A percentile compares a stretch with the other conserved stretches of the same genome.
These are phyloP conservation scores for Drosophila conformis DNA, from an alignment of 2,888 invertebrate genomes.

Conservation along the genomic window DNA sequence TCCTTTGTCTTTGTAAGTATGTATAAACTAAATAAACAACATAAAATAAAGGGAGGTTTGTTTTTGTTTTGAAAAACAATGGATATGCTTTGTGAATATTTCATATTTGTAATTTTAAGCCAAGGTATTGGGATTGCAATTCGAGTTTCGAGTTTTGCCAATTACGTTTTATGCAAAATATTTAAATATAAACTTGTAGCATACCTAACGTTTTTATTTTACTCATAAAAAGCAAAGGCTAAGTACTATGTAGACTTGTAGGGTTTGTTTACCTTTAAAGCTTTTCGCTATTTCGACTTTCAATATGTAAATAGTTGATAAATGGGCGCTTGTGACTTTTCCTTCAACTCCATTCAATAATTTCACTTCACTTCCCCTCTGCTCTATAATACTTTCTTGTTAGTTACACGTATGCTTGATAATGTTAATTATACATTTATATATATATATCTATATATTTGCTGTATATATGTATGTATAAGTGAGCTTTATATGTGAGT, in stretches of 20 bases:
- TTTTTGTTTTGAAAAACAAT: slow-evolving; percentile 76
- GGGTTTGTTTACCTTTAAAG: slow-evolving; percentile 71
- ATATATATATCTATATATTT: slow-evolving; percentile 54
- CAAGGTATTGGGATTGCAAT: slow-evolving; percentile 56
- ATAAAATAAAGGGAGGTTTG: slow-evolving; percentile 44
- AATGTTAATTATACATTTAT: slow-evolving; percentile 71
- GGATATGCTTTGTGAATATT: slow-evolving; percentile 77
- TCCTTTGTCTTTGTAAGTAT: slow-evolving; percentile 41
- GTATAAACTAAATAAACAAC: slow-evolving; percentile 63
- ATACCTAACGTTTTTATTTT: slow-evolving; percentile 43
- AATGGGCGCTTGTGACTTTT: slow-evolving; percentile 77
- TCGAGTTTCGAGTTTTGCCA: slow-evolving; percentile 60
- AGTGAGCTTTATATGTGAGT: slow-evolving; percentile 63
- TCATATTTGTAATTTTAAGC: slow-evolving; percentile 53
- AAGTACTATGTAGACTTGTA: slow-evolving; percentile 48
- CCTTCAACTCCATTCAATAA: slow-evolving; percentile 39
- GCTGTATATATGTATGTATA: slow-evolving; percentile 40
- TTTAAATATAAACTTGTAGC: slow-evolving; percentile 46
- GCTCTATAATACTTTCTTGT: slow-evolving; percentile 72
- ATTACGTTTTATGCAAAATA: slow-evolving; percentile 58
- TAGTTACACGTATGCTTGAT: slow-evolving; percentile 79
- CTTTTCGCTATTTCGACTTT: slow-evolving; percentile 65
- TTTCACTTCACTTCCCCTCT: slow-evolving; percentile 49
- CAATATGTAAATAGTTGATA: slow-evolving; percentile 69
- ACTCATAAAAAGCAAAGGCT: slow-evolving; percentile 59